phyloP scores from a whole-genome alignment of 2,797 vertebrate genomes.

The Danio choprae region DNA sequence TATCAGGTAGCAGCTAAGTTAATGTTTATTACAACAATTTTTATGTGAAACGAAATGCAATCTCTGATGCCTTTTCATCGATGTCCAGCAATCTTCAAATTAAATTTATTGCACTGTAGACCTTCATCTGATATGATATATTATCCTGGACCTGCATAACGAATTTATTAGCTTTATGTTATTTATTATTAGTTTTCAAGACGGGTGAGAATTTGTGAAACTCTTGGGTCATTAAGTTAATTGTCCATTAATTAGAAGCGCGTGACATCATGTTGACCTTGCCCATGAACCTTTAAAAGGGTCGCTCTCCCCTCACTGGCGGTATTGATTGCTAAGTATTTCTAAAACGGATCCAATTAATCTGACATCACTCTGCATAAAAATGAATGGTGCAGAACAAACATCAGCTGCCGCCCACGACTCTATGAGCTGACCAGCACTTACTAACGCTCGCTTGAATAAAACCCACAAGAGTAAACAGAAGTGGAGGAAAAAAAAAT shows the following conservation, averaged over 20 bases:
- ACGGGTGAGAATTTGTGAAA: constrained; percentile 26
- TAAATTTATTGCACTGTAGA: background rate
- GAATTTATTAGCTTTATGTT: background rate
- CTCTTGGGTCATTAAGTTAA: constrained; percentile 70
- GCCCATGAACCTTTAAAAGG: constrained; percentile 70
- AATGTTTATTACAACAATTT: background rate
- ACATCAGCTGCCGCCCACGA: constrained; percentile 26
- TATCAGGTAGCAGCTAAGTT: constrained; percentile 3
- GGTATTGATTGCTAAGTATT: constrained; percentile 70
- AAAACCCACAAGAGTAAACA: background rate
- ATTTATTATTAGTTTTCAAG: constrained; percentile 6
- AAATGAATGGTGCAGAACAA: constrained; percentile 29
- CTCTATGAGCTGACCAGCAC: constrained; percentile 30
- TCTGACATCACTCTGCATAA: constrained; percentile 63
- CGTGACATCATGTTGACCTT: constrained; percentile 72
- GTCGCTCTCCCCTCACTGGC: constrained; percentile 58
- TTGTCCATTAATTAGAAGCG: constrained; percentile 74
- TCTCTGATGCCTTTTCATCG: background rate
- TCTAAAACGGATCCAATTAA: constrained; percentile 71
- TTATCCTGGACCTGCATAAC: background rate
- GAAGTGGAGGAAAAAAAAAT: background rate
- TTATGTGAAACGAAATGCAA: background rate
- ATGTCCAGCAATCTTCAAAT: background rate
- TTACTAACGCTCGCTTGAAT: constrained; percentile 1
- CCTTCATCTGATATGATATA: background rate